Base-by-base conservation (phyloP, 1,140 invertebrate species). In the Drosophila sechellia region DNA sequence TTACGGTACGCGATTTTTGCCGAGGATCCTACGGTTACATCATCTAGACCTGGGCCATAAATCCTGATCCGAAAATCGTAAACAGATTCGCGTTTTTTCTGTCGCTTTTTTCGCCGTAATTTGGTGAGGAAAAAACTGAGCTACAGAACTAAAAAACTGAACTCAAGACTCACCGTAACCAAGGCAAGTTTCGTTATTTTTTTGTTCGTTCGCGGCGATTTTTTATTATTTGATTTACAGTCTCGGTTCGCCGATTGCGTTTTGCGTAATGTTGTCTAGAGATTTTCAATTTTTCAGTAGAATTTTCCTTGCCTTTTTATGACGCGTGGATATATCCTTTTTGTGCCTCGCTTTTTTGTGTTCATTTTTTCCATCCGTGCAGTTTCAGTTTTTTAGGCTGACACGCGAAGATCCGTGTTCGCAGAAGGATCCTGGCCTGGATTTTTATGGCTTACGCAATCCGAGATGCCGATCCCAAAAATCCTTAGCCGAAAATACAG, bases 321-420 rank as follows among this genome's bases (percentile, higher is more conserved):
- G 68, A 75, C 72, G 70, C 59, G 72, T 75, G 72, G 56, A 61
- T 37, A 55, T 61, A 64, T 69, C 53, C 61, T 66, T 63, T 73
- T 64, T 60, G 52, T 64, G 34, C 57, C 27, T 55, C 35, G 45
- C 54, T 48, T 55, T 63, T 76, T 72, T 15, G 40, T 45, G n/a
- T 43, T 31, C 25, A 64, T 49, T 57, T 57, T 63, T 78, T 76
- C 85, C 84, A 31, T 90, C 85, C 81, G 86, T 90, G 79, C 79
- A 84, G 75, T 58, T 72, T 31, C 53, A 81, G 79, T 85, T 84
- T 90, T 90, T 91, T 89, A 89, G 89, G 56, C 54, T 77, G 89
- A 73, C 89, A 83, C 79, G 83, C 83, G 79, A 85, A 60, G 68
- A 54, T 35, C 22, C 57, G 17, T 22, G 34, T 85, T 85, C 81